phyloP scores from a whole-genome alignment of 1,140 invertebrate genomes.

The Chymomyza costata region DNA sequence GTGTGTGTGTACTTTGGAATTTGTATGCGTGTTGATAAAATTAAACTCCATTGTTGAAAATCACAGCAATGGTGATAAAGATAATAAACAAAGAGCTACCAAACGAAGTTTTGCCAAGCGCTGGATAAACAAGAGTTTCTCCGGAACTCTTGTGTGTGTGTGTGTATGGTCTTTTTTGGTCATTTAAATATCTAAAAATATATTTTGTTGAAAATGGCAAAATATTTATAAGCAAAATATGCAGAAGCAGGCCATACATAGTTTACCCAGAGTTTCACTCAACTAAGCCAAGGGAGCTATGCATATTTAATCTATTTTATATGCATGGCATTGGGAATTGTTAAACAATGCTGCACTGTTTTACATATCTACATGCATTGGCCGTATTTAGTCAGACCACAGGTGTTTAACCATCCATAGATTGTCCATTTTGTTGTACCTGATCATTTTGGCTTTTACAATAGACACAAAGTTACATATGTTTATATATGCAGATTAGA shows the following conservation, averaged over 20 bases:
- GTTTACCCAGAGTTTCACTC: neutral
- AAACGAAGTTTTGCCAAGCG: neutral
- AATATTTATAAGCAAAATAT: conserved; percentile 61
- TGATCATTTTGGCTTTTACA: no score
- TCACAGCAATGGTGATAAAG: conserved; percentile 58
- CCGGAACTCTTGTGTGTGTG: conserved; percentile 25
- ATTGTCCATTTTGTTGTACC: no score
- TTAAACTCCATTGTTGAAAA: conserved; percentile 62
- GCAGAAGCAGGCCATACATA: conserved; percentile 17
- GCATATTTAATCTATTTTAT: no score
- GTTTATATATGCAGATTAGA: conserved; percentile 64
- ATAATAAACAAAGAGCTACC: conserved; percentile 43
- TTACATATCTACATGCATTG: no score
- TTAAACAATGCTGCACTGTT: no score
- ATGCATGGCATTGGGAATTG: no score
- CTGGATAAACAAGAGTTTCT: neutral
- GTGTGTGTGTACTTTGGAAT: conserved; percentile 11
- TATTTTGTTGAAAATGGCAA: conserved; percentile 61
- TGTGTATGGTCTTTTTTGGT: no score
- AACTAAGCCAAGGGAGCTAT: no score
- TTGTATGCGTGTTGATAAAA: conserved; percentile 49
- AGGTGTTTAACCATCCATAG: no score
- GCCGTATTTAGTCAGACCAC: no score
- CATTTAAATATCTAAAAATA: conserved; percentile 66
- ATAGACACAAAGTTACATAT: conserved; percentile 20